Evolutionary conservation across 1,140 invertebrate genomes (phyloP).

Genomic region (Dreissena polymorpha): DNA sequence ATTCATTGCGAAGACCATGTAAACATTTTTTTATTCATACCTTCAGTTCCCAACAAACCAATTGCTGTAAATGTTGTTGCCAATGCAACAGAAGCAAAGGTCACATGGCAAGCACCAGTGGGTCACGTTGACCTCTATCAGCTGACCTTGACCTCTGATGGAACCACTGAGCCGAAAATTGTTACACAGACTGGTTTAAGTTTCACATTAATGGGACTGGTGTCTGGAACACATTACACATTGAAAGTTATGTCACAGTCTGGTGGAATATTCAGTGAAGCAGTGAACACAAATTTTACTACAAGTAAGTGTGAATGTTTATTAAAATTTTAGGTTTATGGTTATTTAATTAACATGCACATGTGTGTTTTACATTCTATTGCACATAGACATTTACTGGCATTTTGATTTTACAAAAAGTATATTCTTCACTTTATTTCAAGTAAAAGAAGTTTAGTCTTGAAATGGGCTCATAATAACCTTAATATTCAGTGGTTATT

Average conservation of each 20-base stretch:
- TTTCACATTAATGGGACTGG: constrained; percentile 32
- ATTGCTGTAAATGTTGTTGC: neutral
- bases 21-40: no score
- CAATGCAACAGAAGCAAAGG: constrained; percentile 40
- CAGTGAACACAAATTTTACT: constrained; percentile 20
- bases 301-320: constrained; percentile 44
- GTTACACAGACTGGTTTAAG: constrained; percentile 23
- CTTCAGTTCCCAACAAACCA: constrained; percentile 50
- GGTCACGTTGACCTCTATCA: constrained; percentile 25
- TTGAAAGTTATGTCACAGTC: constrained; percentile 36
- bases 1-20: no score
- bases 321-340: neutral
- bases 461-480: no score
- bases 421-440: no score
- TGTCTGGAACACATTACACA: constrained; percentile 33
- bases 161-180: constrained; percentile 1
- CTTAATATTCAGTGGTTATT: no score
- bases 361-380: no score
- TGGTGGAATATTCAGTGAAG: constrained; percentile 33
- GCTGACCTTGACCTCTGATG: constrained; percentile 33
- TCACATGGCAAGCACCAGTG: constrained; percentile 24
- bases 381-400: no score
- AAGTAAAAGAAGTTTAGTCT: no score
- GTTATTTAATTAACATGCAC: no score
- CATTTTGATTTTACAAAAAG: no score